These are phyloP conservation scores for Barnardius zonarius DNA, from an alignment of 2,113 vertebrate genomes.

Conservation along the genomic window DNA sequence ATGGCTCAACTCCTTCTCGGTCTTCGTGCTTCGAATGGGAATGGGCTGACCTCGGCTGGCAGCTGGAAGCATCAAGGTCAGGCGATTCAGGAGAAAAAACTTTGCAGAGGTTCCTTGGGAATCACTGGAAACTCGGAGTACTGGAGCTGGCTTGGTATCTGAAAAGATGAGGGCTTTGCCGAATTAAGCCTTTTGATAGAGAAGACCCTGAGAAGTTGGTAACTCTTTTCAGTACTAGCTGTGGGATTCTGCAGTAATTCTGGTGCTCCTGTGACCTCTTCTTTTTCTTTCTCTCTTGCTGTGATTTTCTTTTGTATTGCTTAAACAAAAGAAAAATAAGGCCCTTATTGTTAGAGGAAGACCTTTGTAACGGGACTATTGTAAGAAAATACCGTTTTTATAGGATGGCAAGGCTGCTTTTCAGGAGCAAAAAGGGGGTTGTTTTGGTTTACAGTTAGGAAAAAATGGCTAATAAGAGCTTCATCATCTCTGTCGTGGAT, in stretches of 20 bases:
- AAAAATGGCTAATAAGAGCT: background rate
- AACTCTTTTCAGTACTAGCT: background rate
- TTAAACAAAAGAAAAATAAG: slow-evolving; percentile 6
- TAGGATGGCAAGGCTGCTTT: background rate
- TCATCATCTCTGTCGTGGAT: background rate
- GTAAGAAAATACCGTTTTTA: background rate
- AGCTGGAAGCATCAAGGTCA: background rate
- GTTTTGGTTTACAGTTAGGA: background rate
- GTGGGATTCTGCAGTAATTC: background rate
- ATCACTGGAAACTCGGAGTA: rapidly evolving
- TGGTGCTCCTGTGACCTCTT: background rate
- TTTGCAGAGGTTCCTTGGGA: background rate
- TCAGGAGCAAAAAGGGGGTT: background rate
- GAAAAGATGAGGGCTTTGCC: background rate
- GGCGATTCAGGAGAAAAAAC: background rate
- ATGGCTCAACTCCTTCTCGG: background rate
- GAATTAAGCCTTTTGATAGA: background rate
- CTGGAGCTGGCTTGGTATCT: background rate
- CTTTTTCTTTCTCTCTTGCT: background rate
- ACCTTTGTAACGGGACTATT: background rate
- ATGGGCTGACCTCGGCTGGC: background rate
- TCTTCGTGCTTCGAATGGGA: background rate
- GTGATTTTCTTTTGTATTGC: slow-evolving; percentile 11
- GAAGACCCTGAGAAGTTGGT: background rate
- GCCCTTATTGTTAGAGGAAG: background rate